A percentile compares a stretch with the other conserved stretches of the same genome.
phyloP scores from a whole-genome alignment of 2,888 invertebrate genomes.

The Apodemia mormo region DNA sequence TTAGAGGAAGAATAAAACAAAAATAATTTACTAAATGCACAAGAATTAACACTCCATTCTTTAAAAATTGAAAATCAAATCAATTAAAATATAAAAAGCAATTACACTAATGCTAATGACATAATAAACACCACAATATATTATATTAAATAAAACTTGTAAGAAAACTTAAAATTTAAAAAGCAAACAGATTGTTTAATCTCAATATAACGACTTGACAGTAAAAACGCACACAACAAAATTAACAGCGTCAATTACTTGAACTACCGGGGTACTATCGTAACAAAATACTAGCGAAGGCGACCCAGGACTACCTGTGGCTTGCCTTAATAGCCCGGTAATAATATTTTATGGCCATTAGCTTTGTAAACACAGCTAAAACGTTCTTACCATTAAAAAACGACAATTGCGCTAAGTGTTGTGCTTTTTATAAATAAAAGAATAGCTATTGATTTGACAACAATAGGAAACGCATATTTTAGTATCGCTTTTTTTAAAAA shows the following conservation, averaged over 20 bases:
- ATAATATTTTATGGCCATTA: constrained; percentile 78
- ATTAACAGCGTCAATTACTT: constrained; percentile 71
- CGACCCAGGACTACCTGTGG: constrained; percentile 71
- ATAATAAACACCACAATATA: background rate
- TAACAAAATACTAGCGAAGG: constrained; percentile 61
- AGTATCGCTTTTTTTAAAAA: constrained; percentile 42
- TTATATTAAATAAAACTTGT: background rate
- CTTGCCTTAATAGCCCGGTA: constrained; percentile 68
- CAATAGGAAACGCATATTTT: constrained; percentile 33
- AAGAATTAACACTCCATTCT: too few relatives aligned
- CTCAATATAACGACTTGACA: constrained; percentile 41
- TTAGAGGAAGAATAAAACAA: too few relatives aligned
- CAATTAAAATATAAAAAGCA: too few relatives aligned
- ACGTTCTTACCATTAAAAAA: constrained; percentile 62
- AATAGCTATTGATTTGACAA: constrained; percentile 42
- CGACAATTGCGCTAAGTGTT: constrained; percentile 66
- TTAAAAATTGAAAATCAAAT: too few relatives aligned
- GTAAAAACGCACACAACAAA: constrained; percentile 49
- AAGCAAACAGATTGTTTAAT: constrained; percentile 39
- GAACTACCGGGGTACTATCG: constrained; percentile 54
- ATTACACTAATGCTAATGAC: background rate
- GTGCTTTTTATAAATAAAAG: constrained; percentile 55
- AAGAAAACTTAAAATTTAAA: constrained; percentile 14
- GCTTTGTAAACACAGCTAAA: constrained; percentile 74
- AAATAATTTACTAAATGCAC: too few relatives aligned